Conservation (phyloP, 2,888 invertebrate genomes). For the Eilema sororculum region DNA sequence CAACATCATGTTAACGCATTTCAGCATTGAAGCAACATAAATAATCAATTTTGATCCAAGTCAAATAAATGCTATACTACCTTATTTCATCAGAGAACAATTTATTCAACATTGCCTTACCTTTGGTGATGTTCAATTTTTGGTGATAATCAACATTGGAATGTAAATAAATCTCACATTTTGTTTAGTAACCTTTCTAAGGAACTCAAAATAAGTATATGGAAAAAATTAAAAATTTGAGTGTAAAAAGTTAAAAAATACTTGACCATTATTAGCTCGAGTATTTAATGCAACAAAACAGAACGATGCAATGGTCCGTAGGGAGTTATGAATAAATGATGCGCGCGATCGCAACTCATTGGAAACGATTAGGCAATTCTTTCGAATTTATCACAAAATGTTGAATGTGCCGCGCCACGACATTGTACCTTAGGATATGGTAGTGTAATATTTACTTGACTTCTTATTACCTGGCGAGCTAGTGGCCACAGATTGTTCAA, state of each 20-base stretch:
- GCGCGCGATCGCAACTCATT: slow-evolving; percentile 62
- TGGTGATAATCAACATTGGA: slow-evolving; percentile 80
- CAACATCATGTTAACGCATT: slow-evolving; percentile 58
- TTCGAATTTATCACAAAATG: slow-evolving; percentile 61
- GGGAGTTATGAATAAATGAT: slow-evolving; percentile 57
- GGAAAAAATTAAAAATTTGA: slow-evolving; percentile 80
- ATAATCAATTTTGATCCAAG: slow-evolving; percentile 67
- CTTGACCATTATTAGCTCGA: slow-evolving; percentile 88
- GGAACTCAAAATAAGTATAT: slow-evolving; percentile 74
- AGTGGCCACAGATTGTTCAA: slow-evolving; percentile 88
- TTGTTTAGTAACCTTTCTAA: slow-evolving; percentile 68
- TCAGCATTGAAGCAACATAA: slow-evolving; percentile 65
- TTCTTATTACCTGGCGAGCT: slow-evolving; percentile 88
- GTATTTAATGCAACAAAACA: slow-evolving; percentile 81
- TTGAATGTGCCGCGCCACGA: slow-evolving; percentile 63
- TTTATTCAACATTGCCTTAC: slow-evolving; percentile 80
- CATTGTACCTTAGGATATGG: slow-evolving; percentile 81
- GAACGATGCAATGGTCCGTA: slow-evolving; percentile 76
- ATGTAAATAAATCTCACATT: slow-evolving; percentile 81
- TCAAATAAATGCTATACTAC: slow-evolving; percentile 88
- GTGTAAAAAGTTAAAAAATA: slow-evolving; percentile 88
- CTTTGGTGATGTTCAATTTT: slow-evolving; percentile 81
- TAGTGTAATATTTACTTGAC: slow-evolving; percentile 88
- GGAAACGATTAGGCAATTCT: slow-evolving; percentile 51
- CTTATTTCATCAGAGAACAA: slow-evolving; percentile 78